Percentiles rank a stretch among this genome's conserved stretches.
Evolutionary conservation across 2,113 vertebrate species (phyloP).

Genomic region (Monarcha castaneiventris): DNA sequence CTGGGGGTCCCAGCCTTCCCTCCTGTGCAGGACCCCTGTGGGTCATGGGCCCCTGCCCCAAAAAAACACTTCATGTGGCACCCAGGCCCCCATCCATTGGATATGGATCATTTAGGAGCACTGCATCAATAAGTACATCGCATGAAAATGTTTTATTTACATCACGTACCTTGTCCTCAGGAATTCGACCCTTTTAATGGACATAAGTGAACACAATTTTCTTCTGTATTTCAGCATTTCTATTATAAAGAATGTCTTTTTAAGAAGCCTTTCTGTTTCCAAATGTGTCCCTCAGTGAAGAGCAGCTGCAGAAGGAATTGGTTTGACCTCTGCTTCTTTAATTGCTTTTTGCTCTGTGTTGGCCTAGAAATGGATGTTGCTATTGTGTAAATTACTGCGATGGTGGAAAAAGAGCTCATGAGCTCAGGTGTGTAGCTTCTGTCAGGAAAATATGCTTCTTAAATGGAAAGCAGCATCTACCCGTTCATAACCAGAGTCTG

Average conservation of each 20-base stretch:
- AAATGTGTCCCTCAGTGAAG: background rate
- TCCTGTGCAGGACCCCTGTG: fast-evolving
- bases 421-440: conserved; percentile 19
- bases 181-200: background rate
- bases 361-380: conserved; percentile 32
- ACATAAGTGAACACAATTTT: background rate
- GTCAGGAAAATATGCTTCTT: conserved; percentile 14
- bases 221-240: conserved; percentile 3
- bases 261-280: background rate
- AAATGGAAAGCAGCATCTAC: background rate
- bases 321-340: conserved; percentile 52
- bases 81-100: background rate
- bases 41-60: background rate
- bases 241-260: background rate
- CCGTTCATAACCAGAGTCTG: background rate
- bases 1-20: background rate
- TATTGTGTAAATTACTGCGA: background rate
- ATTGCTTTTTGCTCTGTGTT: conserved; percentile 42
- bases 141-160: background rate
- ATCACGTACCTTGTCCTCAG: background rate
- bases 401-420: background rate
- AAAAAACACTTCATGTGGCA: background rate
- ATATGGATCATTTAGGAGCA: fast-evolving
- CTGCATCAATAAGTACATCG: background rate
- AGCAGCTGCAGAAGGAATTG: conserved; percentile 20